Conservation (phyloP, 2,113 vertebrate species). For the Calypte anna region DNA sequence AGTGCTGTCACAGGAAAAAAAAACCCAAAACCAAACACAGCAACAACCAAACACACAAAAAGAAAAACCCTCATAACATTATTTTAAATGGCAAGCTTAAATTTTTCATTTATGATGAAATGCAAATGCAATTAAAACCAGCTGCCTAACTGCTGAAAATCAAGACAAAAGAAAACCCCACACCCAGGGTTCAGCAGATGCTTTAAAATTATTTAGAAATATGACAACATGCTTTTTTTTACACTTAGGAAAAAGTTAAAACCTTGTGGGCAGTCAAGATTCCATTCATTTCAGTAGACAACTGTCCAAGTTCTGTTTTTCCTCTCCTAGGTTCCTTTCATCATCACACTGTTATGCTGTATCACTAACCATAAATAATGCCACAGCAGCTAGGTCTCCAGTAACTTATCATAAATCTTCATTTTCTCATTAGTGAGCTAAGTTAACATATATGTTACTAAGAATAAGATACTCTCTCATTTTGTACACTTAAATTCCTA, state of each 20-base stretch:
- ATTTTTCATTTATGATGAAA: not conserved
- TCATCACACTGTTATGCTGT: not conserved
- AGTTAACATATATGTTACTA: not conserved
- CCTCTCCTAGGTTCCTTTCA: not conserved
- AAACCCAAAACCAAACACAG: too few species aligned
- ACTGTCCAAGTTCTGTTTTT: not conserved
- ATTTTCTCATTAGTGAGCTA: not conserved
- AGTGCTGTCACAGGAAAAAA: not conserved
- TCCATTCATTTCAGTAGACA: not conserved
- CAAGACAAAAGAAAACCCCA: not conserved
- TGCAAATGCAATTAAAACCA: not conserved
- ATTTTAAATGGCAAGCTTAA: not conserved
- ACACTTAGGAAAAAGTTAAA: not conserved
- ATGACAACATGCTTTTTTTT: not conserved
- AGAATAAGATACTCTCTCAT: not conserved
- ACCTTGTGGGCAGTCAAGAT: not conserved
- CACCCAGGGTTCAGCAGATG: not conserved
- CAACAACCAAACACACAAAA: too few species aligned
- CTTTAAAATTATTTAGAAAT: not conserved
- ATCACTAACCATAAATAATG: not conserved
- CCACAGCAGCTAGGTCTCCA: not conserved
- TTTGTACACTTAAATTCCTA: not conserved
- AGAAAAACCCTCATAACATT: too few species aligned
- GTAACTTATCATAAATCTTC: not conserved
- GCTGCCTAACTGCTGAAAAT: not conserved